These are phyloP conservation scores for Alligator mississippiensis DNA, from an alignment of 2,113 vertebrate species.

Conservation along the genomic window DNA sequence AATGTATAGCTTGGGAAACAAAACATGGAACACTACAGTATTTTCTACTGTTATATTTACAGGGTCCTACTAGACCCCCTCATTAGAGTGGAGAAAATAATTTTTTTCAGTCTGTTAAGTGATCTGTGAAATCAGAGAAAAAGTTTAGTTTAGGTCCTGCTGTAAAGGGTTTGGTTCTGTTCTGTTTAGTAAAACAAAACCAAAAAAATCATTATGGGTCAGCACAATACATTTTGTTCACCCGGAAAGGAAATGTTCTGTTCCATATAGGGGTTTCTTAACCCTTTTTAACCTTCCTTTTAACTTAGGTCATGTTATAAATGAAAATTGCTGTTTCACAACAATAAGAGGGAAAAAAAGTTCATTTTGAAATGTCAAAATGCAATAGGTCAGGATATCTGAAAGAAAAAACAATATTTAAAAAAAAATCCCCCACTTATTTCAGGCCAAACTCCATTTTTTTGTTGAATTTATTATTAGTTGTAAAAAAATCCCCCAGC, in stretches of 20 bases:
- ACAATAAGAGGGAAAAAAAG: not conserved
- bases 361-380: not conserved
- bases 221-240: not conserved
- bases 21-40: not conserved
- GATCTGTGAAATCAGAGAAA: no score
- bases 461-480: not conserved
- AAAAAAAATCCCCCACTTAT: not conserved
- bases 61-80: not conserved
- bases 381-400: not conserved
- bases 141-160: no score
- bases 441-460: not conserved
- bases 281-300: not conserved
- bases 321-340: not conserved
- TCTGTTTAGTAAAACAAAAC: not conserved
- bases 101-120: not conserved
- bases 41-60: not conserved
- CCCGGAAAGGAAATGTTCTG: not conserved
- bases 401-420: accelerated
- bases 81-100: not conserved
- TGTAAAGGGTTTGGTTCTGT: no score
- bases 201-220: not conserved
- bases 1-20: not conserved
- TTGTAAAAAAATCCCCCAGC: no score
- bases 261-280: not conserved
- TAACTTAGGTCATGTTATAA: not conserved